Evolutionary conservation across 2,797 vertebrate genomes (phyloP), one percentile per base, ranked within the genome.

Genomic region (Argentina silus): DNA sequence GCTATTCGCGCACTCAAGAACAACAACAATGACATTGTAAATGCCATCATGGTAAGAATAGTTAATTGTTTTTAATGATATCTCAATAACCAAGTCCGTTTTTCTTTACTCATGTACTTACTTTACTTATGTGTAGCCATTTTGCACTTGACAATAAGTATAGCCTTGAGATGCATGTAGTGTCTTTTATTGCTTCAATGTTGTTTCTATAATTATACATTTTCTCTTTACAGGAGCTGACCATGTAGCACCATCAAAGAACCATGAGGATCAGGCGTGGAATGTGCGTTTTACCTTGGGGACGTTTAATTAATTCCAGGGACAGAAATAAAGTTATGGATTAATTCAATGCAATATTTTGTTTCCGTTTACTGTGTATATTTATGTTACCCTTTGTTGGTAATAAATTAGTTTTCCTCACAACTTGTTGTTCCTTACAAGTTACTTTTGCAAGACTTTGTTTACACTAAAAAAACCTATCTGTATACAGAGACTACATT

Each of bases 11-110:
- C 95, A 67, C 91, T 96, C 78, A 96, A 96, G 91, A 96, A 96
- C 91, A 96, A 96, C 91, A 96, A 95, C 82, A 96, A 96, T 0
- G 95, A 96, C 80, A 96, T 96, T 63, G 95, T 96, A 85, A 96
- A 96, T 53, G 95, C 95, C 27, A 96, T 96, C 83, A 96, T 96
- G 95, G 95, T 96, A 83, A 94, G 94, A 12, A 55, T 23, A 8
- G 48, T 9, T 7, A 5, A 42, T 51, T 66, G 19, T 21, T 48
- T 15, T n/a, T 56, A 3, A n/a, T 15, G 15, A 7, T n/a, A 56
- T 15, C 11, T 6, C 15, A 2, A 60, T 4, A 27, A 61, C 10
- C 11, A 42, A 23, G 14, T 10, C 21, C 21, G 27, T 36, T 36
- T 36, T 36, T 36, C 27, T 36, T 36, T 36, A 36, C 27, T 36